Conservation (phyloP, 2,888 invertebrate species). For the Eledona agricola region DNA sequence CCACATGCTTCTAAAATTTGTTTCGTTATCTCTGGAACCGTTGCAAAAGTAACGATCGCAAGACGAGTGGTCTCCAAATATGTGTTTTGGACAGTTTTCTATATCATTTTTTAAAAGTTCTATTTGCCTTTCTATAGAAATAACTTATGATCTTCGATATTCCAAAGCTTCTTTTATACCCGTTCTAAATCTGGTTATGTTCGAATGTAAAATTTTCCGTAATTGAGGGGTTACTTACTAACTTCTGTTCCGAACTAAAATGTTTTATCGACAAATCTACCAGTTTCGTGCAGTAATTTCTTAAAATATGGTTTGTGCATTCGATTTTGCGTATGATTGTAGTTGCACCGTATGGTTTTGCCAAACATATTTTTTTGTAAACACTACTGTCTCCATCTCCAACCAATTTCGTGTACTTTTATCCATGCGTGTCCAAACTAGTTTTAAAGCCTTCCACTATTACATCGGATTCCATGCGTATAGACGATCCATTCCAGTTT, state of each 20-base stretch:
- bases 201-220: neutral
- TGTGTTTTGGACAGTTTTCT: conserved; percentile 6
- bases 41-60: conserved; percentile 6
- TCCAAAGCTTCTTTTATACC: conserved; percentile 5
- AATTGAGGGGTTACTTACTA: conserved; percentile 3
- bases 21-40: conserved; percentile 2
- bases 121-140: conserved; percentile 1
- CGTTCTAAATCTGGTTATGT: neutral
- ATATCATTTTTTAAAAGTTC: conserved; percentile 2
- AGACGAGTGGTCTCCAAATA: conserved; percentile 3
- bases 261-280: conserved; percentile 6
- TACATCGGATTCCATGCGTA: conserved; percentile 37
- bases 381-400: conserved; percentile 31
- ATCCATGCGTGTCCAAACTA: conserved; percentile 31
- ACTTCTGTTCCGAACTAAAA: neutral
- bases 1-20: conserved; percentile 8
- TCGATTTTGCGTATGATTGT: conserved; percentile 31
- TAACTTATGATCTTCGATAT: neutral
- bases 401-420: conserved; percentile 35
- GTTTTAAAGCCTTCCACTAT: conserved; percentile 37
- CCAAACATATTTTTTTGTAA: conserved; percentile 17
- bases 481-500: conserved; percentile 34
- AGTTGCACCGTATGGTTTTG: conserved; percentile 23
- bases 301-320: conserved; percentile 34
- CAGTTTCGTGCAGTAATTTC: conserved; percentile 31